A percentile compares a stretch with the other conserved stretches of the same genome.
Evolutionary conservation across 2,113 vertebrate species (phyloP).

Genomic region (Clupea harengus): DNA sequence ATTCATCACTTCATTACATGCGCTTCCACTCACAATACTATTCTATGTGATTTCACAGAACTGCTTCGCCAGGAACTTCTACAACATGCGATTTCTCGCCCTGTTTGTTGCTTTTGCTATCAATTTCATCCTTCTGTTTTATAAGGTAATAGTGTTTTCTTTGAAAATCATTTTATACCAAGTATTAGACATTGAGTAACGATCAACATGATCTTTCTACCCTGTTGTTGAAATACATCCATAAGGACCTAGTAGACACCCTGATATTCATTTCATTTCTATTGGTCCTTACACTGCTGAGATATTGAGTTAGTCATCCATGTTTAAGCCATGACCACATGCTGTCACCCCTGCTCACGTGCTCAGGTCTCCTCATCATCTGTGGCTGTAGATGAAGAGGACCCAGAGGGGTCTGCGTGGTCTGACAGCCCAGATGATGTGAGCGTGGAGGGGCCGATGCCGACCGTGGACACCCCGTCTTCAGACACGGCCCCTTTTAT

Average conservation of each 20-base stretch:
- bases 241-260: background rate
- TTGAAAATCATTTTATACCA: background rate
- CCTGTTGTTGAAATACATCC: background rate
- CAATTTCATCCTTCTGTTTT: slow-evolving; percentile 96
- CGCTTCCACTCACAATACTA: background rate
- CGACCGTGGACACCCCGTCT: slow-evolving; percentile 31
- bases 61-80: slow-evolving; percentile 94
- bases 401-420: slow-evolving; percentile 66
- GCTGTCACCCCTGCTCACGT: background rate
- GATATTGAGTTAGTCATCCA: background rate
- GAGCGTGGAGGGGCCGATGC: slow-evolving; percentile 32
- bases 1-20: background rate
- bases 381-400: slow-evolving; percentile 56
- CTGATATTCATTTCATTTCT: background rate
- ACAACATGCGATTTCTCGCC: slow-evolving; percentile 91
- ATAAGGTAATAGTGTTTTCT: slow-evolving; percentile 78
- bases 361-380: slow-evolving; percentile 81
- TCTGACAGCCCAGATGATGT: slow-evolving; percentile 27
- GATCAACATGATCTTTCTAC: background rate
- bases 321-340: background rate
- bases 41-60: slow-evolving; percentile 72
- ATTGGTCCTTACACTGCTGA: background rate
- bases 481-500: slow-evolving; percentile 74
- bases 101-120: slow-evolving; percentile 92
- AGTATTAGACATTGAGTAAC: background rate